Percentiles rank a stretch among this genome's conserved stretches.
Conservation (phyloP, 2,113 vertebrate genomes). For the Brachionichthys hirsutus region DNA sequence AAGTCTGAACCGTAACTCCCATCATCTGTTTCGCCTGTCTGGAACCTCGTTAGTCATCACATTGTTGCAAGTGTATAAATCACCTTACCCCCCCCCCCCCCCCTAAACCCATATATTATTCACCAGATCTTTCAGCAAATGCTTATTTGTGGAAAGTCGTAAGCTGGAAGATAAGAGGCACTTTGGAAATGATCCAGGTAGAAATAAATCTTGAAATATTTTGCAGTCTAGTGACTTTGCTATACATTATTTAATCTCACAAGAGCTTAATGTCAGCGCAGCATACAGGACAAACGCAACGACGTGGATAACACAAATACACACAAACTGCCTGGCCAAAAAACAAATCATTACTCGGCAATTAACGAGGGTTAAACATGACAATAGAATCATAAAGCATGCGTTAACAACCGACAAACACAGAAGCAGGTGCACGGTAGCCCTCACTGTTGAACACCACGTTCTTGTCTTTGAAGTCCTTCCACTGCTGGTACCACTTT, state of each 20-base stretch:
- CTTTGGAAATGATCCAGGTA: not conserved
- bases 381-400: not conserved
- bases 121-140: no score
- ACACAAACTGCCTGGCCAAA: not conserved
- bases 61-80: no score
- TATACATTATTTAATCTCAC: not conserved
- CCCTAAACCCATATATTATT: no score
- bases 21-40: no score
- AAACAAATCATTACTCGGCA: not conserved
- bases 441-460: constrained; percentile 92
- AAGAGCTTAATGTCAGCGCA: not conserved
- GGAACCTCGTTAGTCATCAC: no score
- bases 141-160: no score
- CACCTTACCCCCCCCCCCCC: no score
- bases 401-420: not conserved
- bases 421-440: not conserved
- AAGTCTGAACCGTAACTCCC: no score
- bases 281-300: not conserved
- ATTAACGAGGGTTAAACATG: not conserved
- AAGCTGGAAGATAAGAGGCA: no score
- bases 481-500: constrained; percentile 98
- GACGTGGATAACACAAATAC: not conserved
- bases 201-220: not conserved
- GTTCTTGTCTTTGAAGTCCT: constrained; percentile 98
- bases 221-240: not conserved